Percentiles rank a stretch among this genome's conserved stretches.
Conservation (phyloP, 2,797 vertebrate genomes). For the Anolis apletophallus region DNA sequence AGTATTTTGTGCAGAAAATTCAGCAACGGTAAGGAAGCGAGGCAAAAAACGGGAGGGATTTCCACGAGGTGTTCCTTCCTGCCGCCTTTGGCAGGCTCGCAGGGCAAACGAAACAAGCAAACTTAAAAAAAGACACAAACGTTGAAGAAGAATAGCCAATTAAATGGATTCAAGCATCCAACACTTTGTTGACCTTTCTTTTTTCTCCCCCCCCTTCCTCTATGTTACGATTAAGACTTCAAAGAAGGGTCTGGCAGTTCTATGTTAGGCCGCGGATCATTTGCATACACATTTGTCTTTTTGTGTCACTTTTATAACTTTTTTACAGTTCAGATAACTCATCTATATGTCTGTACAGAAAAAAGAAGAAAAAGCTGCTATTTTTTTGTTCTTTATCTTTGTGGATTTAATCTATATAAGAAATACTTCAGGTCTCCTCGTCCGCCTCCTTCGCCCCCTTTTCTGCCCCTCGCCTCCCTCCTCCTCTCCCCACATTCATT, state of each 20-base stretch:
- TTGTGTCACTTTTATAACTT: slow-evolving; percentile 98
- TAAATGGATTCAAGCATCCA: slow-evolving; percentile 75
- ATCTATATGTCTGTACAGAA: slow-evolving; percentile 98
- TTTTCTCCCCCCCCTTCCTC: no score
- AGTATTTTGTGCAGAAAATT: slow-evolving; percentile 51
- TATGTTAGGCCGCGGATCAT: slow-evolving; percentile 90
- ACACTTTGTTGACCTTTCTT: slow-evolving; percentile 77
- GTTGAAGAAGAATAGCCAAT: slow-evolving; percentile 72
- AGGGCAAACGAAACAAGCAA: slow-evolving; percentile 37
- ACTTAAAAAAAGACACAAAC: slow-evolving; percentile 42
- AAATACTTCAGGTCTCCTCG: slow-evolving; percentile 94
- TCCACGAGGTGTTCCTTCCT: slow-evolving; percentile 72
- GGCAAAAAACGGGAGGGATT: slow-evolving; percentile 62
- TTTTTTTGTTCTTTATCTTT: slow-evolving; percentile 94
- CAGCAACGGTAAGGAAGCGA: slow-evolving; percentile 59
- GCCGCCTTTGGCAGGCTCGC: slow-evolving; percentile 61
- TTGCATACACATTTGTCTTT: slow-evolving; percentile 91
- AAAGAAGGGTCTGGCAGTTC: slow-evolving; percentile 91
- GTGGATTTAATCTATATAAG: slow-evolving; percentile 96
- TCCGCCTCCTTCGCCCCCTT: slow-evolving; percentile 64
- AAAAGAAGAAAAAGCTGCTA: slow-evolving; percentile 93
- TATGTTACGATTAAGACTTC: slow-evolving; percentile 77
- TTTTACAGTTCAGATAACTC: slow-evolving; percentile 96
- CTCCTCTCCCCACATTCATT: slow-evolving; percentile 47
- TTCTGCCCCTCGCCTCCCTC: slow-evolving; percentile 78